Evolutionary conservation across 2,888 invertebrate species (phyloP).

Genomic region (Parnassius apollo): DNA sequence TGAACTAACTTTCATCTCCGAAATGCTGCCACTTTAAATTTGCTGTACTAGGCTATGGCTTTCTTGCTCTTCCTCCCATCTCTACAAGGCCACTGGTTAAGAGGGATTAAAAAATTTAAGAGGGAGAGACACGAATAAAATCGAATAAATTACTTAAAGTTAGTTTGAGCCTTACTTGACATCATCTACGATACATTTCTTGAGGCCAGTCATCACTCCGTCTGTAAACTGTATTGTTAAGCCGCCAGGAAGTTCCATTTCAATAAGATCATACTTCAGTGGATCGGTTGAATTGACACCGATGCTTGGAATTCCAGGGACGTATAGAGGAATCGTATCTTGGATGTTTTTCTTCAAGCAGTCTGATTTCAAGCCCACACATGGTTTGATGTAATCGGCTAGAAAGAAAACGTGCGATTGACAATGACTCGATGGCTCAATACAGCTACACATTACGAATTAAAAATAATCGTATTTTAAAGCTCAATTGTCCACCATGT

Average conservation of each 20-base stretch:
- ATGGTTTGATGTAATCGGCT: constrained; percentile 52
- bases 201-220: constrained; percentile 54
- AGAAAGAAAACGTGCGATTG: constrained; percentile 27
- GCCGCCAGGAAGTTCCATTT: constrained; percentile 50
- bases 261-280: constrained; percentile 39
- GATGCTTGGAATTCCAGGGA: constrained; percentile 54
- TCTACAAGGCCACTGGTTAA: too few relatives aligned
- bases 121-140: too few relatives aligned
- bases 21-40: too few relatives aligned
- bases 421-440: too few relatives aligned
- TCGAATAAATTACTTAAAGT: constrained; percentile 14
- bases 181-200: constrained; percentile 55
- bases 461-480: too few relatives aligned
- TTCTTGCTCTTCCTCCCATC: too few relatives aligned
- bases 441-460: too few relatives aligned
- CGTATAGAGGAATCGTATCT: constrained; percentile 50
- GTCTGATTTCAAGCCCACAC: constrained; percentile 49
- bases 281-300: constrained; percentile 52
- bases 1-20: too few relatives aligned
- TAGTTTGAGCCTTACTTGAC: constrained; percentile 41
- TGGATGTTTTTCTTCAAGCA: constrained; percentile 55
- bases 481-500: too few relatives aligned
- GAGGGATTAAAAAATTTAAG: too few relatives aligned
- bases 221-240: constrained; percentile 52
- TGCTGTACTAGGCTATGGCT: too few relatives aligned